Base-by-base conservation (phyloP, 2,888 invertebrate species). In the Mythimna vitellina region DNA sequence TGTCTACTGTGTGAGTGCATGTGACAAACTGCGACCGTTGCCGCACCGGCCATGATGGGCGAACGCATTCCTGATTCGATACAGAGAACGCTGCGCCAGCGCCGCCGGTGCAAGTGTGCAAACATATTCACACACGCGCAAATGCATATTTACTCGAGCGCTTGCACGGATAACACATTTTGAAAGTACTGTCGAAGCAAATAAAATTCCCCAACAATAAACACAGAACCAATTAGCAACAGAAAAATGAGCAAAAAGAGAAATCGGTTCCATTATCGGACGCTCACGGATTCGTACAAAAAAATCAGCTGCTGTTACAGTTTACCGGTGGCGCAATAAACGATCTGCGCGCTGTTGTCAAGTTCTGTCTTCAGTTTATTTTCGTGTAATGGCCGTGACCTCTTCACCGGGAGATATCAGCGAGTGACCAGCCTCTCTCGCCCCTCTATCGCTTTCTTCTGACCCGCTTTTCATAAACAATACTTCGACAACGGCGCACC, bases 401-500 rank as follows among this genome's bases (percentile, higher is more conserved):
- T 93, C 92, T 93, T 89, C 94, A 90, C 91, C 91, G 91, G 90
- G 93, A 93, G 95, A 94, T 94, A 94, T 92, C 92, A 90, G 89
- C 90, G 89, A 93, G 87, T 93, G 94, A 93, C 94, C 94, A 90
- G 89, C 88, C 89, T 84, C 88, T 88, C 90, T 90, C 89, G 91
- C 92, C 91, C 92, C 92, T 91, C 93, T 88, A 90, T 92, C 91
- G 94, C 95, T 96, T 95, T 96, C 96, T 94, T 95, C 91, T 96
- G 96, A 95, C 96, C 96, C 94, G 93, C 95, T 96, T 96, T 95
- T 95, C 94, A 92, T 92, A 94, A 95, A 96, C 96, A 96, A 96
- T 96, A 96, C 95, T 94, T 91, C 91, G 92, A 89, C 92, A 92
- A 86, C 90, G 89, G 86, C 88, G 86, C 88, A 86, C 88, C 89